phyloP scores from a whole-genome alignment of 2,797 vertebrate genomes.

The Acipenser ruthenus region DNA sequence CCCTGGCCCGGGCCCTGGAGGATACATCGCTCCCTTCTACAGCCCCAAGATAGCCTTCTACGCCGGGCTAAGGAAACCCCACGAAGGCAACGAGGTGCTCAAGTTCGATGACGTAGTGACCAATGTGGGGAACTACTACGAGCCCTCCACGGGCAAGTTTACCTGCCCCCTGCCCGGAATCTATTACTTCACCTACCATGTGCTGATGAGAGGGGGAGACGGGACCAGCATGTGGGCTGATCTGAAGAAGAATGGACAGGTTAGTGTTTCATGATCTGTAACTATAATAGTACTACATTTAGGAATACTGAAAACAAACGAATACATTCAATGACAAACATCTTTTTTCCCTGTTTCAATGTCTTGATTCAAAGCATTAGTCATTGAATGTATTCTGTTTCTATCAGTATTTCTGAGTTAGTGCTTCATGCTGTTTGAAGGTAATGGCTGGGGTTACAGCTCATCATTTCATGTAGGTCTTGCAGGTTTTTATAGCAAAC shows the following conservation, averaged over 20 bases:
- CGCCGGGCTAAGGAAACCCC: slow-evolving; percentile 74
- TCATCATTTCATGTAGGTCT: too few species aligned
- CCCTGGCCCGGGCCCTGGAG: slow-evolving; percentile 66
- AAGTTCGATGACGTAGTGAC: slow-evolving; percentile 89
- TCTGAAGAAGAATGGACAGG: slow-evolving; percentile 85
- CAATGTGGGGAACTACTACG: slow-evolving; percentile 87
- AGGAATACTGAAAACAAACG: too few species aligned
- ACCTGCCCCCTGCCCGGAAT: slow-evolving; percentile 81
- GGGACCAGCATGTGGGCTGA: slow-evolving; percentile 87
- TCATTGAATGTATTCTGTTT: too few species aligned
- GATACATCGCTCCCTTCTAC: slow-evolving; percentile 71
- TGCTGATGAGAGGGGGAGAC: slow-evolving; percentile 79
- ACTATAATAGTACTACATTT: too few species aligned
- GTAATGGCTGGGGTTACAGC: too few species aligned
- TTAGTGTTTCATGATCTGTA: slow-evolving; percentile 35
- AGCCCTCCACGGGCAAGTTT: slow-evolving; percentile 84
- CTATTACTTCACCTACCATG: slow-evolving; percentile 87
- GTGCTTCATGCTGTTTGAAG: too few species aligned
- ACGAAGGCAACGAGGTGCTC: slow-evolving; percentile 77
- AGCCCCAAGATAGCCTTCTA: slow-evolving; percentile 87
- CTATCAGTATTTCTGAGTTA: too few species aligned
- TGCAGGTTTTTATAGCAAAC: too few species aligned
- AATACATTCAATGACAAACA: too few species aligned
- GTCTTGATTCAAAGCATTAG: too few species aligned
- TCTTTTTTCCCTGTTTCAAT: too few species aligned